Conservation (phyloP, 1,140 invertebrate species). For the Drosophila triauraria region DNA sequence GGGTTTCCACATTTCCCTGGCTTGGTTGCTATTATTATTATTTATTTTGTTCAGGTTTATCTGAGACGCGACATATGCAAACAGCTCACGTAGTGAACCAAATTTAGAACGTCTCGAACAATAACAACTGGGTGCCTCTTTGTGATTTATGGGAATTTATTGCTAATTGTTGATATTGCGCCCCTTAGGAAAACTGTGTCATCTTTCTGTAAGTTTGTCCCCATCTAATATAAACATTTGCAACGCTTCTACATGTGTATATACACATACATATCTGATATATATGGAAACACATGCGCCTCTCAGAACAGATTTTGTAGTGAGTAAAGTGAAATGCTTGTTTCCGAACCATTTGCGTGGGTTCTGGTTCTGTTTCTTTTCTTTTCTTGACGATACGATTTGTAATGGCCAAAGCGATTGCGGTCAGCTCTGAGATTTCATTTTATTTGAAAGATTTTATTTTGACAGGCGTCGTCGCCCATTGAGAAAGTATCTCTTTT, state of each 20-base stretch:
- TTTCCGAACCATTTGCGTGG: conserved; percentile 52
- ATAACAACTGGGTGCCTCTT: conserved; percentile 39
- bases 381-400: conserved; percentile 49
- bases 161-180: conserved; percentile 61
- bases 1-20: conserved; percentile 27
- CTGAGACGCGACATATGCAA: conserved; percentile 41
- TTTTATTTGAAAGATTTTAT: conserved; percentile 43
- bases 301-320: conserved; percentile 22
- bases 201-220: conserved; percentile 48
- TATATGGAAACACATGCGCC: conserved; percentile 27
- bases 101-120: conserved; percentile 48
- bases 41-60: conserved; percentile 38
- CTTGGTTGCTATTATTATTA: neutral
- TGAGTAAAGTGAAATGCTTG: conserved; percentile 36
- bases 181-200: conserved; percentile 44
- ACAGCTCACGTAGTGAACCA: conserved; percentile 44
- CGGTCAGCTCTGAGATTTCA: conserved; percentile 48
- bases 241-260: neutral
- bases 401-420: conserved; percentile 58
- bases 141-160: conserved; percentile 62
- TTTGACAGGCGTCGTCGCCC: conserved; percentile 31
- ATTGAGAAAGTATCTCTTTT: conserved; percentile 46
- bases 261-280: conserved; percentile 8
- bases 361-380: conserved; percentile 15
- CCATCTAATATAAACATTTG: conserved; percentile 24